These are phyloP conservation scores for Anthonomus grandis DNA, from an alignment of 1,140 invertebrate genomes.

Conservation along the genomic window DNA sequence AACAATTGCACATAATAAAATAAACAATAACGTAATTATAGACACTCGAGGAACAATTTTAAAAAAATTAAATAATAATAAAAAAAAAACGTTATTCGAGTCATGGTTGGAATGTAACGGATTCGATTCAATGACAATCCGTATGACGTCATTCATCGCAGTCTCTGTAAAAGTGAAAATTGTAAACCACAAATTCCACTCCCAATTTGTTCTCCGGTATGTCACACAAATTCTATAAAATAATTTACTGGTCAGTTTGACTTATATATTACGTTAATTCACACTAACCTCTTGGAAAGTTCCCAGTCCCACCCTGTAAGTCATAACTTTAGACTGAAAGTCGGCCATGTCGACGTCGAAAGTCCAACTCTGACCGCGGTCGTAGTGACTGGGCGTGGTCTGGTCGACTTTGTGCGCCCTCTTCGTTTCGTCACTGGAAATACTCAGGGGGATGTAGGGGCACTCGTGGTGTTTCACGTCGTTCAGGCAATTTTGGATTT, in stretches of 20 bases:
- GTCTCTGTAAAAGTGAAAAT: constrained; percentile 59
- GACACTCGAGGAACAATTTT: no score
- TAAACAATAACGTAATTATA: not conserved
- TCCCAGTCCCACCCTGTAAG: constrained; percentile 40
- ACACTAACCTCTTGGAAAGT: constrained; percentile 24
- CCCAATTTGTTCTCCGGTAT: constrained; percentile 48
- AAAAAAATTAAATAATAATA: no score
- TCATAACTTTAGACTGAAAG: constrained; percentile 44
- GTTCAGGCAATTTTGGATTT: constrained; percentile 44
- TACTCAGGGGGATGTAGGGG: constrained; percentile 18
- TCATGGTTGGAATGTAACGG: no score
- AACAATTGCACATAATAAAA: no score
- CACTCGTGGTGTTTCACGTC: constrained; percentile 38
- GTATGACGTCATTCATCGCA: constrained; percentile 59
- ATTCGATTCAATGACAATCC: no score
- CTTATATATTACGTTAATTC: not conserved
- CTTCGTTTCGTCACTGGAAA: constrained; percentile 34
- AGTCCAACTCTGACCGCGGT: constrained; percentile 35
- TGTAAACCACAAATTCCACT: constrained; percentile 57
- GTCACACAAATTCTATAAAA: constrained; percentile 55
- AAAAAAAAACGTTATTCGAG: no score
- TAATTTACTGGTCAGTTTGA: constrained; percentile 2
- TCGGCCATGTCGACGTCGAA: constrained; percentile 45
- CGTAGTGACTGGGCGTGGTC: constrained; percentile 35
- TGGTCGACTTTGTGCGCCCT: constrained; percentile 41